A percentile compares a stretch with the other conserved stretches of the same genome.
Conservation (phyloP, 2,113 vertebrate species). For the Zonotrichia leucophrys region DNA sequence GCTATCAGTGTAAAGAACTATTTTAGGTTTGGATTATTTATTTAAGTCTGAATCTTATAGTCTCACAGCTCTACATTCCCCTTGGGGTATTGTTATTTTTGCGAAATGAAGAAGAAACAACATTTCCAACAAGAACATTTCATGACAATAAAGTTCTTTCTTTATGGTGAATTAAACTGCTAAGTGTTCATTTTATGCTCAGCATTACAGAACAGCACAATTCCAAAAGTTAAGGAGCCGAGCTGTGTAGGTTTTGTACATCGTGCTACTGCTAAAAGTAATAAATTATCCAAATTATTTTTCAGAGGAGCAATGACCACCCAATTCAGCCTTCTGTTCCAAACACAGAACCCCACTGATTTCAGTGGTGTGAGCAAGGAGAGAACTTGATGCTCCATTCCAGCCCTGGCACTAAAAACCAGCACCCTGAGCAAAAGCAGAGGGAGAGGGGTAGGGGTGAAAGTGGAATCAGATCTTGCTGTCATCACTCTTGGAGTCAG, state of each 20-base stretch:
- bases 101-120: constrained; percentile 67
- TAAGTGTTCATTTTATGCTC: constrained; percentile 59
- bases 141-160: constrained; percentile 53
- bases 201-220: constrained; percentile 9
- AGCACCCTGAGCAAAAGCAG: neutral
- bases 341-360: neutral
- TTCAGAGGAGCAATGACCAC: neutral
- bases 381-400: neutral
- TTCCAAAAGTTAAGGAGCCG: constrained; percentile 25
- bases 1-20: neutral
- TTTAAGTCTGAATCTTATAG: constrained; percentile 33
- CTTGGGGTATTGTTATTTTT: constrained; percentile 65
- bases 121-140: constrained; percentile 49
- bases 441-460: neutral
- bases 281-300: neutral
- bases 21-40: constrained; percentile 39
- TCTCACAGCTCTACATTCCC: neutral
- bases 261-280: neutral
- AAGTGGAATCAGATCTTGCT: neutral
- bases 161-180: constrained; percentile 67
- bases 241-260: neutral
- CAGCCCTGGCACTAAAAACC: neutral
- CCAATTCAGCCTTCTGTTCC: neutral
- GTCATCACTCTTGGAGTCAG: neutral
- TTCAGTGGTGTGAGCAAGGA: neutral